Evolutionary conservation across 2,797 vertebrate genomes (phyloP).

Genomic region (Pangasius macronema): DNA sequence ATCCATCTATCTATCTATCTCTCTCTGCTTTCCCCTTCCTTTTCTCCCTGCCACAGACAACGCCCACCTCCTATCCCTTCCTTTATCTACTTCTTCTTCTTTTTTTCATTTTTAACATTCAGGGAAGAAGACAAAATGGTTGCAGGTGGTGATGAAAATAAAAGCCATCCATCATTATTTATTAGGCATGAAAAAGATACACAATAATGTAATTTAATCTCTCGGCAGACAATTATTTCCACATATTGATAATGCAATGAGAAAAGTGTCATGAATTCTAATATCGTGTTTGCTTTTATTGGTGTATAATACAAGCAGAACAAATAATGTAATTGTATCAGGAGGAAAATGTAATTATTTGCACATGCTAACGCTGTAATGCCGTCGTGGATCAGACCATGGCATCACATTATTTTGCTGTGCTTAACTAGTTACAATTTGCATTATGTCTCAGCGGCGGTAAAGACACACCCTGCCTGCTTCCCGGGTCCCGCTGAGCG

Average conservation of each 20-base stretch:
- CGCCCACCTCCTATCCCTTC: conserved; percentile 89
- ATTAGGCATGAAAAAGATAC: conserved; percentile 99
- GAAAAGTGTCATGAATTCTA: conserved; percentile 99
- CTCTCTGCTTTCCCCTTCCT: conserved; percentile 74
- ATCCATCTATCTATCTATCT: too few species aligned
- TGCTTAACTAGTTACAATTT: conserved; percentile 87
- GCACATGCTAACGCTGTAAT: conserved; percentile 87
- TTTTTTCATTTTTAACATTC: conserved; percentile 95
- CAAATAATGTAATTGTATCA: conserved; percentile 99
- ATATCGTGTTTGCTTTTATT: conserved; percentile 99
- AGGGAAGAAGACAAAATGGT: conserved; percentile 96
- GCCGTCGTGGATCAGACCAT: conserved; percentile 79
- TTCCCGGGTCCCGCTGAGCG: conserved; percentile 62
- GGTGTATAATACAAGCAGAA: conserved; percentile 92
- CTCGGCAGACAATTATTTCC: conserved; percentile 99
- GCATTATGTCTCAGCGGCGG: conserved; percentile 78
- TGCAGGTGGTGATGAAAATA: conserved; percentile 99
- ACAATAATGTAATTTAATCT: conserved; percentile 99
- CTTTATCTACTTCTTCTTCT: conserved; percentile 81
- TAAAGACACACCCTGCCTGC: conserved; percentile 69
- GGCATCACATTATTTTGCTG: conserved; percentile 82
- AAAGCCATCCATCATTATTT: conserved; percentile 99
- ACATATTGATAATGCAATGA: conserved; percentile 99
- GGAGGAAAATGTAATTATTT: conserved; percentile 90
- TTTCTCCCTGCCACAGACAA: conserved; percentile 79